Evolutionary conservation across 2,888 invertebrate species (phyloP), one percentile per base, ranked within the genome.

Genomic region (Apomyelois bistriatella): DNA sequence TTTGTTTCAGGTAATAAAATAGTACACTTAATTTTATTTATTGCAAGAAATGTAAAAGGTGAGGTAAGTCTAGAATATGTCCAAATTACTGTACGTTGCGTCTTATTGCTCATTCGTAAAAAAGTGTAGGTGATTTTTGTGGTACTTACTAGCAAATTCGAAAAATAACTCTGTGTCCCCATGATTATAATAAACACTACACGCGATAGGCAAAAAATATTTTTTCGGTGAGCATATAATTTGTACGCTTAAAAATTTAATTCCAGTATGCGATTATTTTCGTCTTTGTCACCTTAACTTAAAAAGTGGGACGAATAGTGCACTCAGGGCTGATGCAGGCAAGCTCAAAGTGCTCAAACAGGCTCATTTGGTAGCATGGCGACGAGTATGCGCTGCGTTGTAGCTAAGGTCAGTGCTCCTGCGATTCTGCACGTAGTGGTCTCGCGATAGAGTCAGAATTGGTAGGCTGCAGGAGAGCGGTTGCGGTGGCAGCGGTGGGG

Each of bases 331-430:
- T 69, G 66, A 72, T 77, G 78, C 76, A 76, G 65, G 66, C 72
- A 61, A 63, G 71, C 64, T 75, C 66, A 69, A 72, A n/a, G 61
- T 62, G 71, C 64, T 75, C 22, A 32, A 32, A 71, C 74, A 71
- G 67, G 72, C 68, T 64, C 56, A 51, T 57, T 22, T 62, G 61
- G 66, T 62, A 53, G 57, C 53, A 65, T 66, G 66, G 68, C 65
- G 70, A 65, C 64, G 66, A 70, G 66, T 50, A 68, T 60, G 61
- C 61, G 30, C 63, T 72, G 69, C 66, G 70, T 70, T 71, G 69
- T 75, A 75, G 65, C 70, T 82, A 82, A 85, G 87, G 85, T 83
- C 84, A 79, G 84, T 82, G 86, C 85, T 84, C 80, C 76, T 81
- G 85, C 80, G 85, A 80, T 79, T 80, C 78, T 76, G 77, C 73